A percentile compares a stretch with the other conserved stretches of the same genome.
phyloP scores from a whole-genome alignment of 2,113 vertebrate species.

The Sciurus niger region DNA sequence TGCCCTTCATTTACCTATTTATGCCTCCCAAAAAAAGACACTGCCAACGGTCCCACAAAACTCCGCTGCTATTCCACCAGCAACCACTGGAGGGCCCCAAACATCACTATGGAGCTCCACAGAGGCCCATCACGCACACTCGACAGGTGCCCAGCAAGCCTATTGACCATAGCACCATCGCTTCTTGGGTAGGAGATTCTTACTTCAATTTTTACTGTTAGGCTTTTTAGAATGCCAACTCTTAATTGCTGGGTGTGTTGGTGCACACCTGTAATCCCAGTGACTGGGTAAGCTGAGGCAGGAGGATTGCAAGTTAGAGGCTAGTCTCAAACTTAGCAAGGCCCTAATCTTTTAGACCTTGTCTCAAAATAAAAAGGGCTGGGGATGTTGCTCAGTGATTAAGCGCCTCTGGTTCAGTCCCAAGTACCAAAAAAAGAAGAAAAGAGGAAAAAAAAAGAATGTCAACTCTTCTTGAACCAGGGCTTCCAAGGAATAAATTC shows the following conservation, averaged over 20 bases:
- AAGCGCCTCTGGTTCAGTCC: no score
- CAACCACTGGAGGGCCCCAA: constrained; percentile 88
- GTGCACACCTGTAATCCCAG: no score
- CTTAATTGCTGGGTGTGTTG: not conserved
- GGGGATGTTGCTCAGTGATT: no score
- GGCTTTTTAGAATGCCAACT: not conserved
- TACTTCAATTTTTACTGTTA: not conserved
- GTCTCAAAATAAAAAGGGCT: no score
- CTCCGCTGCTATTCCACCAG: constrained; percentile 92
- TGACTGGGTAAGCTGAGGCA: no score
- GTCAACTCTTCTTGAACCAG: not conserved
- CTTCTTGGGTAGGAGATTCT: constrained; percentile 87
- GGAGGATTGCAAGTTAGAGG: no score
- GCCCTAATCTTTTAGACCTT: no score
- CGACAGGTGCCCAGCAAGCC: constrained; percentile 88
- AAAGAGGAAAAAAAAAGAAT: no score
- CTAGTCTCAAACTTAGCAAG: no score
- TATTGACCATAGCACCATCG: constrained; percentile 74
- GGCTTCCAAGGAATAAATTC: constrained; percentile 29
- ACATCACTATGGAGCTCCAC: constrained; percentile 84
- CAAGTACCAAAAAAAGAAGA: not conserved
- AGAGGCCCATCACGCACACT: constrained; percentile 87
- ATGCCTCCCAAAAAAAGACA: constrained; percentile 94
- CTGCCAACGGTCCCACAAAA: constrained; percentile 81
- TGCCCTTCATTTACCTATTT: constrained; percentile 78